phyloP scores from a whole-genome alignment of 2,797 vertebrate genomes.

The Eurystomus glaucurus region DNA sequence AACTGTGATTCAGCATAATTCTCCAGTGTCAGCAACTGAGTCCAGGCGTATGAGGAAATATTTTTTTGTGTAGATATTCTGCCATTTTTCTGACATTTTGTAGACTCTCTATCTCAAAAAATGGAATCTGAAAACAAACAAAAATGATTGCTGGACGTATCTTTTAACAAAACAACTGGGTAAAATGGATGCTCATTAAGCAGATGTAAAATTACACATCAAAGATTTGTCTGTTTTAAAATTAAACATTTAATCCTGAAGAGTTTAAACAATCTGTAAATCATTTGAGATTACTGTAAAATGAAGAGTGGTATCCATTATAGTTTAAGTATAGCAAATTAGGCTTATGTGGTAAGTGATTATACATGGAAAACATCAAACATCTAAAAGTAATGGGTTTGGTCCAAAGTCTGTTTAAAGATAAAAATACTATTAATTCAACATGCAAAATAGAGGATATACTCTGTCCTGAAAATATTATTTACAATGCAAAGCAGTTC shows the following conservation, averaged over 20 bases:
- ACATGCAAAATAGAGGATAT: not conserved
- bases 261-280: not conserved
- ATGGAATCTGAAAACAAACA: slow-evolving; percentile 88
- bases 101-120: slow-evolving; percentile 88
- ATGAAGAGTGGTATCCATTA: not conserved
- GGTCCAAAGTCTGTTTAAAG: not conserved
- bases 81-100: slow-evolving; percentile 77
- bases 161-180: not conserved
- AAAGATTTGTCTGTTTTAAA: not conserved
- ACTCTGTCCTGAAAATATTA: not conserved
- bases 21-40: slow-evolving; percentile 82
- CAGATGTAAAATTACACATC: not conserved
- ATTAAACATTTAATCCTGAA: not conserved
- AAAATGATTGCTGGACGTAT: not conserved
- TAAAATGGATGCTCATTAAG: not conserved
- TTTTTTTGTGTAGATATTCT: slow-evolving; percentile 92
- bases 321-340: not conserved
- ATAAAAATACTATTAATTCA: not conserved
- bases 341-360: not conserved
- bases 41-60: slow-evolving; percentile 87
- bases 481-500: not conserved
- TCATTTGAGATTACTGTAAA: not conserved
- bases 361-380: not conserved
- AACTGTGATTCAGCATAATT: not conserved
- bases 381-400: not conserved